phyloP scores from a whole-genome alignment of 2,888 invertebrate genomes.

The Rhimphoctona megacephalus region DNA sequence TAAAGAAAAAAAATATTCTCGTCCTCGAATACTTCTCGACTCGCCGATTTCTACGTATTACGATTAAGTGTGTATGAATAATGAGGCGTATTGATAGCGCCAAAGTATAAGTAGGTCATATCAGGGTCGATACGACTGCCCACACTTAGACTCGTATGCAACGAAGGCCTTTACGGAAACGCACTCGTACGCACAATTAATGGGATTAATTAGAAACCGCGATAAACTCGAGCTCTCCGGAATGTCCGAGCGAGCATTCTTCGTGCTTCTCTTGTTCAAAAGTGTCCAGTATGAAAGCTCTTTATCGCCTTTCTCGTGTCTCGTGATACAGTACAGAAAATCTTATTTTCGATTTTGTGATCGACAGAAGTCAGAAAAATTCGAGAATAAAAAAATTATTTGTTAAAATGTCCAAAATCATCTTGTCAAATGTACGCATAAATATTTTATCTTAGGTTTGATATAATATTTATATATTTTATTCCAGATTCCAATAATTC shows the following conservation, averaged over 20 bases:
- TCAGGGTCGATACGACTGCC: conserved; percentile 62
- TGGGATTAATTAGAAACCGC: conserved; percentile 57
- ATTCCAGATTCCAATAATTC: neutral
- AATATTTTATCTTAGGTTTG: too few relatives aligned
- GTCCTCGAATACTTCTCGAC: conserved; percentile 44
- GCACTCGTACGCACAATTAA: conserved; percentile 49
- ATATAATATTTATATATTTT: neutral
- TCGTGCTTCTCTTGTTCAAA: neutral
- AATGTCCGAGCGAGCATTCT: conserved; percentile 6
- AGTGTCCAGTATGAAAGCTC: neutral
- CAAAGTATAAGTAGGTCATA: conserved; percentile 58
- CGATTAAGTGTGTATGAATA: conserved; percentile 56
- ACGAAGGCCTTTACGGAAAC: conserved; percentile 57
- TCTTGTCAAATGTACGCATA: too few relatives aligned
- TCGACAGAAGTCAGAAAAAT: neutral
- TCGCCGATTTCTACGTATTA: conserved; percentile 38
- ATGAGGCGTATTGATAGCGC: conserved; percentile 54
- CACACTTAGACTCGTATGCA: conserved; percentile 32
- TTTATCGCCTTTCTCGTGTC: neutral
- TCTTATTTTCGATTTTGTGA: neutral
- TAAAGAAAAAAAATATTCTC: conserved; percentile 23
- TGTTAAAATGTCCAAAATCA: too few relatives aligned
- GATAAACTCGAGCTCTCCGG: conserved; percentile 15
- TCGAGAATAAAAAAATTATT: too few relatives aligned
- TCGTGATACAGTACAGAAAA: neutral